Conservation (phyloP, 1,140 invertebrate species). For the Solenopsis fugax region DNA sequence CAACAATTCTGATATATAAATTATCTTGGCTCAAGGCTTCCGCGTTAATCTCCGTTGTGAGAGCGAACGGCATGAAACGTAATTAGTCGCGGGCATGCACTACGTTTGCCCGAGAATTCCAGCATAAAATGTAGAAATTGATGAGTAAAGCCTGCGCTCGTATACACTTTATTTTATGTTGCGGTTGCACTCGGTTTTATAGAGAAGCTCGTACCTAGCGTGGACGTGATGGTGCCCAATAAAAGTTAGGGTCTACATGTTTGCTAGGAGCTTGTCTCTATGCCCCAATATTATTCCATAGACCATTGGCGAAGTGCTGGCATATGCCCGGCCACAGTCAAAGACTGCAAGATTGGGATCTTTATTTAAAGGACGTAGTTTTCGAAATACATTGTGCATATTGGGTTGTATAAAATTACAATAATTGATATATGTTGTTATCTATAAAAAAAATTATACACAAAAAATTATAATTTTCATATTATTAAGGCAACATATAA, state of each 20-base stretch:
- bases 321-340: not conserved
- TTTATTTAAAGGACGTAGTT: conserved; percentile 7
- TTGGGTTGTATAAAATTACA: conserved; percentile 6
- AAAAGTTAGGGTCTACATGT: conserved; percentile 42
- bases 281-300: conserved; percentile 26
- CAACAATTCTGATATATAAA: conserved; percentile 24
- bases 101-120: conserved; percentile 14
- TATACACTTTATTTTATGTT: conserved; percentile 52
- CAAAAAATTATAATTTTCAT: not conserved
- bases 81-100: conserved; percentile 18
- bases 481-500: not conserved
- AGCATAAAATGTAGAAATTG: conserved; percentile 50
- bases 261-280: conserved; percentile 17
- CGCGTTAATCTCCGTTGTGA: conserved; percentile 49
- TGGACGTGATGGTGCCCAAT: conserved; percentile 32
- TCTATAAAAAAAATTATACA: not conserved
- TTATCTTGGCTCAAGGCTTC: conserved; percentile 16
- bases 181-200: conserved; percentile 49
- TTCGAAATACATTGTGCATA: not conserved
- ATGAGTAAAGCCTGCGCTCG: conserved; percentile 29
- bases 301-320: conserved; percentile 16
- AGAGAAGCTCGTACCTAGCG: conserved; percentile 4
- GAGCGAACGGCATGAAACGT: conserved; percentile 12
- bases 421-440: not conserved
- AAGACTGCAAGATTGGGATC: conserved; percentile 28